Conservation (phyloP, 2,113 vertebrate species). For the Paradisaea rubra region DNA sequence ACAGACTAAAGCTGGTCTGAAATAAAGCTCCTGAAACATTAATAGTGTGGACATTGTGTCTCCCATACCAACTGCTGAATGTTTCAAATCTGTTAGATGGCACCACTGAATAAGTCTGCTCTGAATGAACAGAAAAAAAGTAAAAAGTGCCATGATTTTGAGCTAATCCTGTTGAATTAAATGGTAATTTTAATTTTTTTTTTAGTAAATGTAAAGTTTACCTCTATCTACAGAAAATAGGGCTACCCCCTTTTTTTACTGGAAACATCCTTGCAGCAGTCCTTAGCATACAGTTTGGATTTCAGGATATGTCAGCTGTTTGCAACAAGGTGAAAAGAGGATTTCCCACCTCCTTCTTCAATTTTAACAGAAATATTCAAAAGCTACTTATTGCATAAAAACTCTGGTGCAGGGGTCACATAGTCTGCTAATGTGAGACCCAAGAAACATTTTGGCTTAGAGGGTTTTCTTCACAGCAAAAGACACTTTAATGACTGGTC, state of each 20-base stretch:
- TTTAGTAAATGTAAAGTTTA: not conserved
- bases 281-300: not conserved
- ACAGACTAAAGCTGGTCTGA: not conserved
- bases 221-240: not conserved
- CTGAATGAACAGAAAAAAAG: not conserved
- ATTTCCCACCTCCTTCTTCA: not conserved
- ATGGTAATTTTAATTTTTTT: not conserved
- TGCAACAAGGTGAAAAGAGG: not conserved
- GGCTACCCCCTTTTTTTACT: not conserved
- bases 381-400: not conserved
- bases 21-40: not conserved
- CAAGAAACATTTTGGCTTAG: slow-evolving; percentile 30
- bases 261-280: not conserved
- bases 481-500: slow-evolving; percentile 61
- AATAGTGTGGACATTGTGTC: not conserved
- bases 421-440: slow-evolving; percentile 20
- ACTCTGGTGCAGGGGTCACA: slow-evolving; percentile 3
- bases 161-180: not conserved
- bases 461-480: slow-evolving; percentile 46
- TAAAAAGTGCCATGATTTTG: not conserved
- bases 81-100: not conserved
- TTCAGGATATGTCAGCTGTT: slow-evolving; percentile 2
- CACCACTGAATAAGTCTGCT: not conserved
- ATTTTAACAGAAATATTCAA: slow-evolving; percentile 5
- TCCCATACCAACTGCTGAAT: not conserved